phyloP scores from a whole-genome alignment of 2,797 vertebrate genomes.

The Enteromius argenteus region DNA sequence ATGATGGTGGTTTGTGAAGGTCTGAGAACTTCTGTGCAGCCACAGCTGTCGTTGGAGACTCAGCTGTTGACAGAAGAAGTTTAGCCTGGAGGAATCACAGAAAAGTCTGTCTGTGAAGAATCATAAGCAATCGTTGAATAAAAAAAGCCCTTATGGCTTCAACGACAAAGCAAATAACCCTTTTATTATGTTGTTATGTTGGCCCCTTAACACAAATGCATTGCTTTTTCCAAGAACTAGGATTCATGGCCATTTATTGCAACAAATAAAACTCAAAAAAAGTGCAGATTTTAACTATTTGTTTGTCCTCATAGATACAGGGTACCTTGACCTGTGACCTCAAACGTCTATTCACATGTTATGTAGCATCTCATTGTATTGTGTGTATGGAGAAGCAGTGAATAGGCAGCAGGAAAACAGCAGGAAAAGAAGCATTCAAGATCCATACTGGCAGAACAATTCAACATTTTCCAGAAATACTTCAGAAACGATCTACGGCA shows the following conservation, averaged over 20 bases:
- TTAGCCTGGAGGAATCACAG: background rate
- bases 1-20: conserved; percentile 29
- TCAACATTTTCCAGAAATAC: background rate
- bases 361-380: background rate
- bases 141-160: background rate
- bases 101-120: background rate
- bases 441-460: background rate
- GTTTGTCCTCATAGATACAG: background rate
- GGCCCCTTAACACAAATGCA: background rate
- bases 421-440: background rate
- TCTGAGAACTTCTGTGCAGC: conserved; percentile 21
- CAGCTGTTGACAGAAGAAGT: conserved; percentile 39
- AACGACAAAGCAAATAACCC: conserved; percentile 5
- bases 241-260: background rate
- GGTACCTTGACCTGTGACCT: background rate
- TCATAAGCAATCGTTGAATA: background rate
- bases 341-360: background rate
- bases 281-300: background rate
- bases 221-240: background rate
- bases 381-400: background rate
- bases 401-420: background rate
- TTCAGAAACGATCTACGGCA: background rate
- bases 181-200: conserved; percentile 13
- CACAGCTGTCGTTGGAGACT: conserved; percentile 43
- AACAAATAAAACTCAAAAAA: background rate